phyloP scores from a whole-genome alignment of 2,888 invertebrate species.

The Hecatera dysodea region DNA sequence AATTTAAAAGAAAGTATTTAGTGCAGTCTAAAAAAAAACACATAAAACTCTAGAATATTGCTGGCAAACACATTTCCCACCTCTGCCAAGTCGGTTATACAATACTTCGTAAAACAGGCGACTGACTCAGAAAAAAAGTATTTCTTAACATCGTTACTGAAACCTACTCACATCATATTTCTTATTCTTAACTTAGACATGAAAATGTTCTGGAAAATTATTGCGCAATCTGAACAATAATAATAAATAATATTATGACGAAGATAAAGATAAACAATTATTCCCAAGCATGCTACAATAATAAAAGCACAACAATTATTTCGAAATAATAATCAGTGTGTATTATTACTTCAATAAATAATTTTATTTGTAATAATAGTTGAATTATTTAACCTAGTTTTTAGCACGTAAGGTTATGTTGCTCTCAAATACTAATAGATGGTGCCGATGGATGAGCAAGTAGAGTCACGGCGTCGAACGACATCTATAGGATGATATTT shows the following conservation, averaged over 20 bases:
- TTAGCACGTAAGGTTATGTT: constrained; percentile 22
- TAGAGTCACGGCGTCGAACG: constrained; percentile 54
- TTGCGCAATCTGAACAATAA: neutral
- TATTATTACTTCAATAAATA: constrained; percentile 1
- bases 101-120: constrained; percentile 28
- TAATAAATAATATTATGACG: neutral
- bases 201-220: constrained; percentile 15
- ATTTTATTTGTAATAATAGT: neutral
- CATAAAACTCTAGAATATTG: constrained; percentile 33
- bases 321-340: neutral
- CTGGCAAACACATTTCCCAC: constrained; percentile 54
- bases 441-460: constrained; percentile 49
- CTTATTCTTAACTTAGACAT: constrained; percentile 17
- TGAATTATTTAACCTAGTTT: neutral
- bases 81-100: constrained; percentile 62
- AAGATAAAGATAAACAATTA: neutral
- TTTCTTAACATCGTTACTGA: constrained; percentile 27
- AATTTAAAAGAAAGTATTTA: constrained; percentile 21
- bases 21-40: constrained; percentile 1
- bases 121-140: constrained; percentile 51
- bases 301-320: neutral
- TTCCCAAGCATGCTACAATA: neutral
- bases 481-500: constrained; percentile 78
- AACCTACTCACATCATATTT: constrained; percentile 41
- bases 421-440: constrained; percentile 28